These are phyloP conservation scores for Zaprionus lineosus DNA, from an alignment of 2,888 invertebrate genomes.

Conservation along the genomic window DNA sequence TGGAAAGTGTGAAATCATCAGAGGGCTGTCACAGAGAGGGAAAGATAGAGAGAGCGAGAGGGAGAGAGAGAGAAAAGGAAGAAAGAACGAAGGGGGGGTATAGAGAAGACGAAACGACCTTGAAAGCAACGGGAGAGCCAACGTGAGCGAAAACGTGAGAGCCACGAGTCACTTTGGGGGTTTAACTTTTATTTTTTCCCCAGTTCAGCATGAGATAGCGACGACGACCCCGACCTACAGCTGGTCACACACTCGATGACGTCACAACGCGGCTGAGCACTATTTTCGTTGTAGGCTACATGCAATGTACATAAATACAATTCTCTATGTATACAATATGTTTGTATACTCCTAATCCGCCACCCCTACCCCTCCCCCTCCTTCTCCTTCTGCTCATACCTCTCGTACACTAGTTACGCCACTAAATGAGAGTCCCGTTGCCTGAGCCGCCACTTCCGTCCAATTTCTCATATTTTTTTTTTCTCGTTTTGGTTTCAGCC, in stretches of 20 bases:
- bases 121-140: slow-evolving; percentile 45
- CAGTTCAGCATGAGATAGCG: slow-evolving; percentile 6
- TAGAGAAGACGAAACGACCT: slow-evolving; percentile 60
- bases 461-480: too few relatives aligned
- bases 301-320: background rate
- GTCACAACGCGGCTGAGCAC: slow-evolving; percentile 64
- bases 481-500: slow-evolving; percentile 9
- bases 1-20: slow-evolving; percentile 68
- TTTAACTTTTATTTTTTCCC: slow-evolving; percentile 17
- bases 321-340: background rate
- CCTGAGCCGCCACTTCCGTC: background rate
- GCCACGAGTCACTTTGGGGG: slow-evolving; percentile 40
- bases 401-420: slow-evolving; percentile 58
- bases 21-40: slow-evolving; percentile 24
- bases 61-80: background rate
- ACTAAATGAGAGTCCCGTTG: slow-evolving; percentile 36
- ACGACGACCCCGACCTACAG: slow-evolving; percentile 67
- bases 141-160: slow-evolving; percentile 46
- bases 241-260: slow-evolving; percentile 62
- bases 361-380: too few relatives aligned
- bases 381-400: too few relatives aligned
- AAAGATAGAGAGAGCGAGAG: slow-evolving; percentile 1
- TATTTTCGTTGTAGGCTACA: slow-evolving; percentile 37
- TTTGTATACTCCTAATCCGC: too few relatives aligned
- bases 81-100: slow-evolving; percentile 4